Evolutionary conservation across 2,888 invertebrate species (phyloP).

Genomic region (Bugula neritina): DNA sequence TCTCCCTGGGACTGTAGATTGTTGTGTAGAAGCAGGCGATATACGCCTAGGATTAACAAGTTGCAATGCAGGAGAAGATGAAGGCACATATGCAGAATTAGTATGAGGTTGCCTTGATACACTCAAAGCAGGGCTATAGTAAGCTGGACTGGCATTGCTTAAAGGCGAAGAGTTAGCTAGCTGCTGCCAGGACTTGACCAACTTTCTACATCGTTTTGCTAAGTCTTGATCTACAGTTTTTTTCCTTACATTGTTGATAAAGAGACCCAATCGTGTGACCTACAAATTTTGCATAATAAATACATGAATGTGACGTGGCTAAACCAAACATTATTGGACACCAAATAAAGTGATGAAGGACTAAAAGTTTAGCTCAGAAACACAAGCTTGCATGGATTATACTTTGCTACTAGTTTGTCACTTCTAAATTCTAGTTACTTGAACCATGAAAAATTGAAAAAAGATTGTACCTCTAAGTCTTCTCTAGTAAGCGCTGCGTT

Average conservation of each 20-base stretch:
- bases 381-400: too few species aligned
- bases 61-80: constrained; percentile 6
- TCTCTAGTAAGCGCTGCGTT: constrained; percentile 83
- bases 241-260: constrained; percentile 82
- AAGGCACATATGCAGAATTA: background rate
- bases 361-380: too few species aligned
- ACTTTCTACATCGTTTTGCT: constrained; percentile 81
- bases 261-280: constrained; percentile 89
- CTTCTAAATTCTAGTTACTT: too few species aligned
- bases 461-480: constrained; percentile 69
- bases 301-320: too few species aligned
- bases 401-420: too few species aligned
- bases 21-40: background rate
- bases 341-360: too few species aligned
- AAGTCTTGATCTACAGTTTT: constrained; percentile 76
- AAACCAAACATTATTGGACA: too few species aligned
- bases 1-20: background rate
- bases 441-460: too few species aligned
- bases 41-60: background rate
- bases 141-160: constrained; percentile 22
- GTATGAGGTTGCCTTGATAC: background rate
- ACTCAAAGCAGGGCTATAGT: background rate
- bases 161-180: background rate
- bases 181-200: constrained; percentile 86
- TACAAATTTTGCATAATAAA: constrained; percentile 53